These are phyloP conservation scores for Andrena praecox DNA, from an alignment of 2,888 invertebrate genomes.

Conservation along the genomic window DNA sequence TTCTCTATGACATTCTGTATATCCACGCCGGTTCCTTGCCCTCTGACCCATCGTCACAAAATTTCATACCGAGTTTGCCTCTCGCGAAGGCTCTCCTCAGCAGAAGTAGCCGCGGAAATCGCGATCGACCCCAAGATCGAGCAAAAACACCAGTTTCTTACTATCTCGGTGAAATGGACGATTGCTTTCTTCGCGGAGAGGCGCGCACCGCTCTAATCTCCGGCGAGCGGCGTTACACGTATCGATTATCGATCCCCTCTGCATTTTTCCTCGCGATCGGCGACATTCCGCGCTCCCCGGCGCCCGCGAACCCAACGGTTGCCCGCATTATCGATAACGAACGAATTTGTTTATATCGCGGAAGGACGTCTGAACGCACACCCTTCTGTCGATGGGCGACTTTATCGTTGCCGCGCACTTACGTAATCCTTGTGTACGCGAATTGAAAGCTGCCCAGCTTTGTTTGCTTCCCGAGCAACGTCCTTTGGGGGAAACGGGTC, in stretches of 20 bases:
- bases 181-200: constrained; percentile 4
- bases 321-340: constrained; percentile 8
- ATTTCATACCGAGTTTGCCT: neutral
- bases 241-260: constrained; percentile 27
- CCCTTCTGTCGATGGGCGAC: neutral
- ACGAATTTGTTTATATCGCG: constrained; percentile 20
- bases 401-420: neutral
- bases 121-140: constrained; percentile 2
- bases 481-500: neutral
- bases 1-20: too few species aligned
- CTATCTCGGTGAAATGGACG: constrained; percentile 16
- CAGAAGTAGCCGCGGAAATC: neutral
- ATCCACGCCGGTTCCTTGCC: neutral
- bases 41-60: neutral
- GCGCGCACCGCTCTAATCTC: neutral
- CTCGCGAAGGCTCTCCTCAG: neutral
- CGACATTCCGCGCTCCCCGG: neutral
- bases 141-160: neutral
- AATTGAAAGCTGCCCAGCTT: neutral
- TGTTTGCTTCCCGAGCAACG: neutral
- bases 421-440: neutral
- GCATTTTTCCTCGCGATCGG: constrained; percentile 1
- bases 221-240: neutral
- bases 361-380: neutral
- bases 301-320: neutral